Base-by-base conservation (phyloP, 2,888 invertebrate species). In the Itoplectis maculator region DNA sequence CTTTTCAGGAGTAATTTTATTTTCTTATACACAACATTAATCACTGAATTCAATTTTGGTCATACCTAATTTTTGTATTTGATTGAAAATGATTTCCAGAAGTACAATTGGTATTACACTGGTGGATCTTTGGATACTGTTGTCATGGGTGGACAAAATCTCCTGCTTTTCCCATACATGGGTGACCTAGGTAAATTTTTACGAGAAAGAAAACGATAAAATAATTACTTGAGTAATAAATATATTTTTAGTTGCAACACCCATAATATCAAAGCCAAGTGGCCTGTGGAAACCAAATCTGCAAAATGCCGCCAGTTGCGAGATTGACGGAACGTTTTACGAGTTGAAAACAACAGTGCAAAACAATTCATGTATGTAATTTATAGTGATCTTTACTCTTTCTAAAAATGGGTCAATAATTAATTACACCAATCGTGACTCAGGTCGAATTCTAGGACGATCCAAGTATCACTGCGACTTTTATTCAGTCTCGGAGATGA, bases 21-120 rank as follows among this genome's bases (percentile, higher is more conserved):
- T 45, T 47, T n/a, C 4, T 45, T n/a, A 15, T n/a, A 3, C 15
- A 5, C 15, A n/a, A 15, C 6, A 15, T 29, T 29, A 29, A 29
- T 29, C 5, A 15, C 0, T n/a, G 15, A 20, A 51, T 51, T 20
- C 0, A 49, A 0, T 66, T n/a, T 35, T 13, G 23, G 29, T 20
- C n/a, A 51, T 47, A 29, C 29, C 5, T 5, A 37, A 8, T 15
- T 49, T 4, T 68, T 35, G 6, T 37, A n/a, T 13, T 29, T 49
- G 0, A 3, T 49, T 61, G 11, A 3, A 7, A 37, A 49, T 7
- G 18, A 69, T 20, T 88, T 88, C 8, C 37, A 91, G 91, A 84
- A 79, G 54, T 92, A 92, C 75, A 92, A 92, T 80, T 92, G 92
- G 92, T 92, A 92, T 78, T 91, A 90, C 61, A 90, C 89, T 40